phyloP scores from a whole-genome alignment of 2,797 vertebrate species.

The Yasuhikotakia modesta region DNA sequence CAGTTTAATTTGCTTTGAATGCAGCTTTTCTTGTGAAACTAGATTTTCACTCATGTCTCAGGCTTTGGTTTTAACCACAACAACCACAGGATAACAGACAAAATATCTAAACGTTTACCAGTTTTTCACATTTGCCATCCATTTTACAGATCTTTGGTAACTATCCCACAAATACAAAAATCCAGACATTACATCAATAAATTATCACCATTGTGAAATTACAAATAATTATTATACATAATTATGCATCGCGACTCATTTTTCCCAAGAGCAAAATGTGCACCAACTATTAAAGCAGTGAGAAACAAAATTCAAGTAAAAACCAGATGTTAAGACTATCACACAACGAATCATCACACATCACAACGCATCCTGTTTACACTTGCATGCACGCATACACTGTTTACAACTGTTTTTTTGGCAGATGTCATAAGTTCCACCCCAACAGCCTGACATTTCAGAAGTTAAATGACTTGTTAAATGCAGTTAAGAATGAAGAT shows the following conservation, averaged over 20 bases:
- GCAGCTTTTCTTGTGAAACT: too few species aligned
- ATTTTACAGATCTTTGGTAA: too few species aligned
- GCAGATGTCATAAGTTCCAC: too few species aligned
- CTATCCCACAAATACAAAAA: too few species aligned
- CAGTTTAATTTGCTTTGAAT: too few species aligned
- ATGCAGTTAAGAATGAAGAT: neutral
- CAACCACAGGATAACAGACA: too few species aligned
- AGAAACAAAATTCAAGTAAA: constrained; percentile 1
- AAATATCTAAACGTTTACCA: neutral
- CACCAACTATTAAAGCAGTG: neutral
- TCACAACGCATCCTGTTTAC: neutral
- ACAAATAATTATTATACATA: constrained; percentile 44
- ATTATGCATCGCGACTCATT: constrained; percentile 1
- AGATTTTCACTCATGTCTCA: too few species aligned
- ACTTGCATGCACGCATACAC: neutral
- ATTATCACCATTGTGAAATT: constrained; percentile 15
- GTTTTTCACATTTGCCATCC: too few species aligned
- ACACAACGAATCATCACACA: neutral
- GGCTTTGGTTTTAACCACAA: too few species aligned
- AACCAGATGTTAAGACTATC: neutral
- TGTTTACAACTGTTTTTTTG: neutral
- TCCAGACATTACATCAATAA: constrained; percentile 31
- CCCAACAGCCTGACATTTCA: neutral
- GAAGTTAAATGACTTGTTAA: neutral
- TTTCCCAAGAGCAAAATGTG: neutral